Evolutionary conservation across 1,140 invertebrate species (phyloP).

Genomic region (Aphis gossypii): DNA sequence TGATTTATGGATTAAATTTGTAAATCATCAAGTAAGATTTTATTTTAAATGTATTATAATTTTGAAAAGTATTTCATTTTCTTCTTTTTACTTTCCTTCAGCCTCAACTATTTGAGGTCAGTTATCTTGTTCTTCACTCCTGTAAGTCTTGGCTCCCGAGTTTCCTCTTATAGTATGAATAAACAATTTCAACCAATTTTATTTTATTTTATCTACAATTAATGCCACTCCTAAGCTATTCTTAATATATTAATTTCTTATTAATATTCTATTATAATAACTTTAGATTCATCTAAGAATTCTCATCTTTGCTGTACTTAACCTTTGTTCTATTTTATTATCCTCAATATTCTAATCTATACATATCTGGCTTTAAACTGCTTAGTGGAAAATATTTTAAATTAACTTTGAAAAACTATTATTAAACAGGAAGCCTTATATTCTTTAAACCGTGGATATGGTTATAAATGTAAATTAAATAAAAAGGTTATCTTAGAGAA

Average conservation of each 20-base stretch:
- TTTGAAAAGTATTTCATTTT: slow-evolving; percentile 58
- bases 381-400: slow-evolving; percentile 58
- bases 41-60: neutral
- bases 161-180: neutral
- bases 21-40: slow-evolving; percentile 68
- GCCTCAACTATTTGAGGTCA: neutral
- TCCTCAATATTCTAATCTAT: neutral
- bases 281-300: neutral
- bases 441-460: slow-evolving; percentile 65
- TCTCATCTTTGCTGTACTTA: neutral
- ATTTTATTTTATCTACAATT: neutral
- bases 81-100: neutral
- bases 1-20: slow-evolving; percentile 68
- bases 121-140: neutral
- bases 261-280: neutral
- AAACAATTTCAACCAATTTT: neutral
- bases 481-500: slow-evolving; percentile 65
- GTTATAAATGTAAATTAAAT: slow-evolving; percentile 65
- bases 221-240: neutral
- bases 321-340: neutral
- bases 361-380: neutral
- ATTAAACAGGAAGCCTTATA: slow-evolving; percentile 61
- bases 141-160: neutral
- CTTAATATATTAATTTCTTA: neutral
- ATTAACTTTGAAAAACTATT: slow-evolving; percentile 16